A percentile compares a stretch with the other conserved stretches of the same genome.
Evolutionary conservation across 2,797 vertebrate species (phyloP).

Genomic region (Catharus ustulatus): DNA sequence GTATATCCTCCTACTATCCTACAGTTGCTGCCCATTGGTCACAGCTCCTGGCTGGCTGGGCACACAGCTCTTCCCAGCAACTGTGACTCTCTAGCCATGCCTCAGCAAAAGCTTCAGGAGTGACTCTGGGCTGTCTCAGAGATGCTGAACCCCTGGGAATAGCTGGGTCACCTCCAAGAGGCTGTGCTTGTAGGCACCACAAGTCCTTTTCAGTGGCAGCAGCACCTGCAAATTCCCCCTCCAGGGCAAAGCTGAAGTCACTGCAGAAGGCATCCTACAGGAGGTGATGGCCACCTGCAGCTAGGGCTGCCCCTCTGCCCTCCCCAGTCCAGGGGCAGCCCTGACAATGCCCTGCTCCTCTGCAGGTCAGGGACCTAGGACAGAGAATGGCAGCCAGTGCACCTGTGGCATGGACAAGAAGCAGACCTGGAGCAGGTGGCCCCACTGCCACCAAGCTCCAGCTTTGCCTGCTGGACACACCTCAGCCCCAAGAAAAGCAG

Average conservation of each 20-base stretch:
- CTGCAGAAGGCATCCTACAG: rapidly evolving
- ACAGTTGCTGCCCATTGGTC: background rate
- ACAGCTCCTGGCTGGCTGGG: rapidly evolving
- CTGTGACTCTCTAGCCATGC: background rate
- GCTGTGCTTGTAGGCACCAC: rapidly evolving
- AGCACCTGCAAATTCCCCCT: background rate
- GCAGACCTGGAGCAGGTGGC: background rate
- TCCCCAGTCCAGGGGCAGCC: background rate
- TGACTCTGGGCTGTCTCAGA: background rate
- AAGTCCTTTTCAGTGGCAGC: background rate
- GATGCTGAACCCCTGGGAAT: background rate
- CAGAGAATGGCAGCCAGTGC: rapidly evolving
- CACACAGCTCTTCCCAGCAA: background rate
- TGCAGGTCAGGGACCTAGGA: background rate
- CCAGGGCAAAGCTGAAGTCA: background rate
- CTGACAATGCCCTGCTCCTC: background rate
- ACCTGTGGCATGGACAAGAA: background rate
- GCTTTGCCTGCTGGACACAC: background rate
- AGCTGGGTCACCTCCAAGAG: background rate
- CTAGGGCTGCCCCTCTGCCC: background rate
- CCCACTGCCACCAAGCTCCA: background rate
- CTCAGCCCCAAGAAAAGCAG: background rate
- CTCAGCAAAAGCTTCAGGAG: background rate
- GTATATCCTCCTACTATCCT: rapidly evolving
- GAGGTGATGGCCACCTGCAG: background rate